Evolutionary conservation across 2,113 vertebrate species (phyloP), one percentile per base, ranked within the genome.

Genomic region (Pseudorectes ferrugineus): DNA sequence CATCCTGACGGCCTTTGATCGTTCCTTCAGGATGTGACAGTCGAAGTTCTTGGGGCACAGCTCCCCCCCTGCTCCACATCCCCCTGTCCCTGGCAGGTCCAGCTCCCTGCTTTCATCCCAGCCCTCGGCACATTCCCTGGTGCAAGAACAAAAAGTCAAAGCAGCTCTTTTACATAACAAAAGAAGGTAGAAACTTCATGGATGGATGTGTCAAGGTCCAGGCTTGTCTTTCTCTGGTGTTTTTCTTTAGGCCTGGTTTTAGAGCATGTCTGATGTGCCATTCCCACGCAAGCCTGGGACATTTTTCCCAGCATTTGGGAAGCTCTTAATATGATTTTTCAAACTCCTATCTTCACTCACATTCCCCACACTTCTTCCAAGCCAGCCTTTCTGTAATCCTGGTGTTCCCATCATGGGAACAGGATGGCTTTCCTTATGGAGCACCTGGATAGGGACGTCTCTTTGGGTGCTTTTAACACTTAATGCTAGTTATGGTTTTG

Each of bases 191-290:
- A 36, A 61, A 22, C 28, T 15, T n/a, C 29, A 1, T 24, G 9
- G 65, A 2, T 40, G 68, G 24, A 55, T 45, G 33, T 62, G 43
- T 54, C 22, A 25, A 35, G 49, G 43, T 72, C 63, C 73, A 46
- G 68, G 15, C 63, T 76, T 79, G 45, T 42, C n/a, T 58, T 9
- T 4, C 12, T 16, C 18, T 4, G 18, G 20, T 40, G 7, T 52
- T 82, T 67, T 52, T 7, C 15, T 40, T 67, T 14, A 77, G 43
- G 35, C 4, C 1, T 42, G 76, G 29, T 46, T 89, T 92, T 42
- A 46, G 48, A 43, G 33, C 9, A 0, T 14, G 33, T 36, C 62
- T 76, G 26, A 22, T 0, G 3, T 48, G 21, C 26, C 8, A 3
- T 71, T 88, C 61, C 61, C 74, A 74, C 7, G 6, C 28, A 25